phyloP scores from a whole-genome alignment of 64 coral and sea anemone species.

The Trachythela sp. region DNA sequence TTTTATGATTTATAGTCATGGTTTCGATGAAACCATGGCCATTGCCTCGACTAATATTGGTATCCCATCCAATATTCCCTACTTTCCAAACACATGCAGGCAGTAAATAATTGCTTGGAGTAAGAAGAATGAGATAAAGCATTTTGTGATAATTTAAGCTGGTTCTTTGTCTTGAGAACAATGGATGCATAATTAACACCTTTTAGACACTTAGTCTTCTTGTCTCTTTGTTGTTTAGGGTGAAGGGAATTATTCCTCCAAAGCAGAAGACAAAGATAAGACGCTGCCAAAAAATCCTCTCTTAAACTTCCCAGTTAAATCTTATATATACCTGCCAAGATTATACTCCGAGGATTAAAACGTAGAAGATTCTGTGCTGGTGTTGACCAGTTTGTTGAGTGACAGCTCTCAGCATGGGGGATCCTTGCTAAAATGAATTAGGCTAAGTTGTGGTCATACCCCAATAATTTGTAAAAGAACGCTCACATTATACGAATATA shows the following conservation, averaged over 20 bases:
- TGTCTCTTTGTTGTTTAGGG: background rate
- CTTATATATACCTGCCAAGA: background rate
- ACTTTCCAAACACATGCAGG: background rate
- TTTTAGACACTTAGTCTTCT: background rate
- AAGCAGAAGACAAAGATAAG: background rate
- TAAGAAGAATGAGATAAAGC: background rate
- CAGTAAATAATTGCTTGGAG: background rate
- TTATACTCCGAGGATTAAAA: background rate
- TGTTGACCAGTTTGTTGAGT: background rate
- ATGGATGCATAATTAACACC: slow-evolving; percentile 5
- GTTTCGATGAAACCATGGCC: too few relatives aligned
- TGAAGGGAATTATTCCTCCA: background rate
- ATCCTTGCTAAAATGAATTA: background rate
- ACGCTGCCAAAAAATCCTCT: background rate
- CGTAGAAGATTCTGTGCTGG: background rate
- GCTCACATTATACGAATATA: too few relatives aligned
- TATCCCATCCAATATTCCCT: background rate
- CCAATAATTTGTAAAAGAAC: background rate
- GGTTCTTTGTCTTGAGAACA: background rate
- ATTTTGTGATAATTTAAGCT: background rate
- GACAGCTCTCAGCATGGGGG: background rate
- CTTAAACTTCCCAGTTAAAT: background rate
- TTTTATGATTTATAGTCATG: background rate
- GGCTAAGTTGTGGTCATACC: background rate
- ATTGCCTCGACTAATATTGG: too few relatives aligned